phyloP scores from a whole-genome alignment of 2,888 invertebrate genomes.

The Epistrophe eligans region DNA sequence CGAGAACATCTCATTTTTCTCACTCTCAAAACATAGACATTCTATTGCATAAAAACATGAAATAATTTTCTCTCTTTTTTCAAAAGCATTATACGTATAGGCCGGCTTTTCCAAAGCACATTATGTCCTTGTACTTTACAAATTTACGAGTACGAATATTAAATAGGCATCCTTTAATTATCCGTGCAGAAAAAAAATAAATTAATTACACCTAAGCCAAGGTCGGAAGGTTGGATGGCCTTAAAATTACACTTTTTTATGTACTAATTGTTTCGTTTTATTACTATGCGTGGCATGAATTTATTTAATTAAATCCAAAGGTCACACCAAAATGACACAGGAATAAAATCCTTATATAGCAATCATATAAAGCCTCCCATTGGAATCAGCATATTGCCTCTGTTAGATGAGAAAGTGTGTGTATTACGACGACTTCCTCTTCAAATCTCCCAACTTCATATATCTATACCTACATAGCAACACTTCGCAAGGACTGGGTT shows the following conservation, averaged over 20 bases:
- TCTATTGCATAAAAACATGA: slow-evolving; percentile 25
- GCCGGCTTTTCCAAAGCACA: slow-evolving; percentile 6
- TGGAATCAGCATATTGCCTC: background rate
- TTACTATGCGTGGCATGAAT: slow-evolving; percentile 72
- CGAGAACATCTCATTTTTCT: background rate
- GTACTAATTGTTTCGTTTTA: slow-evolving; percentile 62
- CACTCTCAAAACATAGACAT: background rate
- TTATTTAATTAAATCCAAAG: slow-evolving; percentile 74
- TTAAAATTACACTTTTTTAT: slow-evolving; percentile 46
- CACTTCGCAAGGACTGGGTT: slow-evolving; percentile 57
- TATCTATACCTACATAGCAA: background rate
- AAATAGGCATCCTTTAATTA: slow-evolving; percentile 40
- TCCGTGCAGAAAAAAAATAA: slow-evolving; percentile 54
- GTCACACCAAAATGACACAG: slow-evolving; percentile 52
- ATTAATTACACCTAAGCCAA: slow-evolving; percentile 59
- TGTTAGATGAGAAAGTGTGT: background rate
- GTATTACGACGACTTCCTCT: background rate
- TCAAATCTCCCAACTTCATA: slow-evolving; percentile 2
- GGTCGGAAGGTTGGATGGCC: slow-evolving; percentile 60
- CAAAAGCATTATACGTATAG: slow-evolving; percentile 3
- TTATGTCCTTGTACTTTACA: slow-evolving; percentile 10
- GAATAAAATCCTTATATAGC: slow-evolving; percentile 34
- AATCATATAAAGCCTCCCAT: slow-evolving; percentile 12
- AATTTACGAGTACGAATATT: background rate
- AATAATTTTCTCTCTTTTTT: slow-evolving; percentile 23